Percentiles rank a stretch among this genome's conserved stretches.
phyloP scores from a whole-genome alignment of 2,888 invertebrate genomes.

The Eupsilia transversa region DNA sequence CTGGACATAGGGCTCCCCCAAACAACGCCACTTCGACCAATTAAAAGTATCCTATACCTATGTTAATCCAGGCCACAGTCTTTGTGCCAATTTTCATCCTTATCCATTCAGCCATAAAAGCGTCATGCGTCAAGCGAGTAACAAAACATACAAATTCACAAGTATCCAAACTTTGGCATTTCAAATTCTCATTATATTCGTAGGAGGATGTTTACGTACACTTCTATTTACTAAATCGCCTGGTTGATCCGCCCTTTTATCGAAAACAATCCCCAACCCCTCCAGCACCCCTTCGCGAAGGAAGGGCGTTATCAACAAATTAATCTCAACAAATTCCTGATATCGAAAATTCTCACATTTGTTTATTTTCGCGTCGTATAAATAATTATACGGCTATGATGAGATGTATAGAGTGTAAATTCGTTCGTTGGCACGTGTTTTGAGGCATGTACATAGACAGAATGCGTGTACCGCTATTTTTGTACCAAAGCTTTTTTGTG shows the following conservation, averaged over 20 bases:
- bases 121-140: background rate
- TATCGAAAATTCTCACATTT: conserved; percentile 57
- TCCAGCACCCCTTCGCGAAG: conserved; percentile 2
- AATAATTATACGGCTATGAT: conserved; percentile 62
- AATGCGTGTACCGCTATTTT: conserved; percentile 78
- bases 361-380: conserved; percentile 66
- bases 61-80: background rate
- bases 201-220: conserved; percentile 7
- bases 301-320: conserved; percentile 38
- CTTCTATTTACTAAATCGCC: conserved; percentile 7
- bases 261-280: conserved; percentile 25
- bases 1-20: too few relatives aligned
- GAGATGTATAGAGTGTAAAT: conserved; percentile 71
- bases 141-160: background rate
- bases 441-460: conserved; percentile 71
- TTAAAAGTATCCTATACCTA: background rate
- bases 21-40: too few relatives aligned
- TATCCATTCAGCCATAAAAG: background rate
- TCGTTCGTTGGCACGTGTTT: conserved; percentile 75
- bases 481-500: conserved; percentile 77
- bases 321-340: conserved; percentile 44
- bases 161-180: background rate
- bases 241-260: conserved; percentile 22
- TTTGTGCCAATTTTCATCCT: background rate
- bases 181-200: background rate